A percentile compares a stretch with the other conserved stretches of the same genome.
These are phyloP conservation scores for Amblyteles armatorius DNA, from an alignment of 2,888 invertebrate genomes.

Conservation along the genomic window DNA sequence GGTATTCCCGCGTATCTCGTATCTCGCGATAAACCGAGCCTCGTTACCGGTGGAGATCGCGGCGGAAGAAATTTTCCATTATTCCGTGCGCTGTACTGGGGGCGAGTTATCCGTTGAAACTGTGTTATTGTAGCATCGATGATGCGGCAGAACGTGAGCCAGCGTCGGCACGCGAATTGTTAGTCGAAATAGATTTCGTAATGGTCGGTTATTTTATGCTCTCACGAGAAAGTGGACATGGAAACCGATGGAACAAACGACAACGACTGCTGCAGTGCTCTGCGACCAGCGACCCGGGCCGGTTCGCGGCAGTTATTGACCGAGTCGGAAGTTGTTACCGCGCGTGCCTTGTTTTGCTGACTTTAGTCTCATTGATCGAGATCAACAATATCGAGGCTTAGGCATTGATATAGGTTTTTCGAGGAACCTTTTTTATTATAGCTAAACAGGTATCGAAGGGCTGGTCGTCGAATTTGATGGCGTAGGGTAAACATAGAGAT, in stretches of 20 bases:
- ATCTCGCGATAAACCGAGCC: conserved; percentile 19
- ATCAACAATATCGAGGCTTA: background rate
- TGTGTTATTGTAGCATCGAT: background rate
- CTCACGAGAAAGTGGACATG: background rate
- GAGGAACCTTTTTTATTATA: background rate
- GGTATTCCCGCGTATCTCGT: background rate
- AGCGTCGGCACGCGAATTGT: conserved; percentile 5
- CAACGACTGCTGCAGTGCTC: background rate
- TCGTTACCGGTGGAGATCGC: conserved; percentile 3
- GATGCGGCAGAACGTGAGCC: background rate
- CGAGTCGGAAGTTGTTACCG: background rate
- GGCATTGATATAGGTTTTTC: background rate
- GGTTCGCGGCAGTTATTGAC: background rate
- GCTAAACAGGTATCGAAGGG: background rate
- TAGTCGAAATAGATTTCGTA: background rate
- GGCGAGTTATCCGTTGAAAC: background rate
- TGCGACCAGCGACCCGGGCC: background rate
- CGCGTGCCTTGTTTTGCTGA: background rate
- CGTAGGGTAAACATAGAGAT: too few species aligned
- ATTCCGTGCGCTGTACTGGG: background rate
- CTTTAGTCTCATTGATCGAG: background rate
- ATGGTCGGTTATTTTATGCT: background rate
- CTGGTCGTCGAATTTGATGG: too few species aligned
- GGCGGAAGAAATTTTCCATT: conserved; percentile 6
- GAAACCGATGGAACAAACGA: background rate